phyloP scores from a whole-genome alignment of 2,113 vertebrate species.

The Dendrocopos noguchii region DNA sequence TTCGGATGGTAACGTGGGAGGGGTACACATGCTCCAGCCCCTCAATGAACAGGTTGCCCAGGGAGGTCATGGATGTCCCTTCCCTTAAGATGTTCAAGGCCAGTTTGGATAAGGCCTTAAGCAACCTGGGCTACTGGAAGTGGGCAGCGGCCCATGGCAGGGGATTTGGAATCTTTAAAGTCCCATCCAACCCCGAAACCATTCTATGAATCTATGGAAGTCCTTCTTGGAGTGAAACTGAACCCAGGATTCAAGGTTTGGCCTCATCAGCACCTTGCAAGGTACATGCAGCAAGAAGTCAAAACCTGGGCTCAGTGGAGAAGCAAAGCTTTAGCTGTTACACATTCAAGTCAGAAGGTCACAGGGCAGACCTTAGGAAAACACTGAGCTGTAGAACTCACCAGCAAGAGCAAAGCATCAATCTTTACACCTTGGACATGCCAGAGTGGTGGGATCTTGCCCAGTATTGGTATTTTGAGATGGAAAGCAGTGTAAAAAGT shows the following conservation, averaged over 20 bases:
- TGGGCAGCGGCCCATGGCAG: too few relatives aligned
- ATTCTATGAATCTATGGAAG: too few relatives aligned
- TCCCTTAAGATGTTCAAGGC: too few relatives aligned
- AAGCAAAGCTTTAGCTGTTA: not conserved
- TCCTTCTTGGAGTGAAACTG: too few relatives aligned
- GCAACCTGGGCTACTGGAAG: too few relatives aligned
- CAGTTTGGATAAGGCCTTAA: too few relatives aligned
- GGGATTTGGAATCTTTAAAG: too few relatives aligned
- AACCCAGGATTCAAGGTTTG: too few relatives aligned
- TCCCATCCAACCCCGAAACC: too few relatives aligned
- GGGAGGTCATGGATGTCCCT: too few relatives aligned
- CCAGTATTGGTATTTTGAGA: not conserved
- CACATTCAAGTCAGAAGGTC: not conserved
- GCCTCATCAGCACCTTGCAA: too few relatives aligned
- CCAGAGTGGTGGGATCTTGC: not conserved
- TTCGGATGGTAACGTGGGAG: accelerated
- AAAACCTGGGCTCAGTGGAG: not conserved
- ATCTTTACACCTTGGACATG: not conserved
- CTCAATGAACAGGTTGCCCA: too few relatives aligned
- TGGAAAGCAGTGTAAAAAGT: not conserved
- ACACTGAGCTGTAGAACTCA: not conserved
- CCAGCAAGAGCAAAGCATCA: not conserved
- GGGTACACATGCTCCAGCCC: accelerated
- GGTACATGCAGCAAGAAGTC: not conserved
- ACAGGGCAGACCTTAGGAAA: accelerated